Base-by-base conservation (phyloP, 2,888 invertebrate species). In the Oscheius myriophilus region DNA sequence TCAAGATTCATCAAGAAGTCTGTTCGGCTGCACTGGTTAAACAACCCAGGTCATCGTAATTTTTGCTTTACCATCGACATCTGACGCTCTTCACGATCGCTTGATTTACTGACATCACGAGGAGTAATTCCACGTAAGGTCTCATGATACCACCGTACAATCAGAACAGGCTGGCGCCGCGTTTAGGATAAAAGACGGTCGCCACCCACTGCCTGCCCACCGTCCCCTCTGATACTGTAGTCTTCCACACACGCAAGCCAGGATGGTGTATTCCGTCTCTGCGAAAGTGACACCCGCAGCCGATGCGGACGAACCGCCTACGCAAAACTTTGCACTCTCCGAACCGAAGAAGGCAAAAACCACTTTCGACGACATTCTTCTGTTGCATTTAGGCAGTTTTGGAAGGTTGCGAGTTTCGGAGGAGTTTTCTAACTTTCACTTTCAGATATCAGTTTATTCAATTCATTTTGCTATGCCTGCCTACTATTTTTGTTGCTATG, bases 401-500 rank as follows among this genome's bases (percentile, higher is more conserved):
- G 69, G 69, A 45, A 54, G 49, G 67, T 58, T 45, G 1, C 18
- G 18, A 42, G 12, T 2, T 55, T 55, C 3, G 16, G 16, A 53
- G 14, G 2, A 6, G 55, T 14, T 18, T 59, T 58, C 23, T 12
- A 49, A 18, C 12, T n/a, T 11, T 14, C 21, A 16, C 21, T 25
- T 49, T 11, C 33, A 57, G 70, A 25, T 83, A 82, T 58, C 82
- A 82, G 57, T 72, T 77, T 54, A 54, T 83, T 25, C 86, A 86
- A 69, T 85, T 86, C 68, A 42, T 84, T 21, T 67, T 86, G 26
- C 83, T 86, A 25, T 83, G 83, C 57, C 70, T 86, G 18, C 86
- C 86, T 4, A 82, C 84, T 21, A 76, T 85, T 16, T 82, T 85
- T 68, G 82, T 83, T n/a, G 82, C 86, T 1, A 82, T 86, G 82